Percentiles rank a stretch among this genome's conserved stretches.
Conservation (phyloP, 2,113 vertebrate genomes). For the Cacatua alba region DNA sequence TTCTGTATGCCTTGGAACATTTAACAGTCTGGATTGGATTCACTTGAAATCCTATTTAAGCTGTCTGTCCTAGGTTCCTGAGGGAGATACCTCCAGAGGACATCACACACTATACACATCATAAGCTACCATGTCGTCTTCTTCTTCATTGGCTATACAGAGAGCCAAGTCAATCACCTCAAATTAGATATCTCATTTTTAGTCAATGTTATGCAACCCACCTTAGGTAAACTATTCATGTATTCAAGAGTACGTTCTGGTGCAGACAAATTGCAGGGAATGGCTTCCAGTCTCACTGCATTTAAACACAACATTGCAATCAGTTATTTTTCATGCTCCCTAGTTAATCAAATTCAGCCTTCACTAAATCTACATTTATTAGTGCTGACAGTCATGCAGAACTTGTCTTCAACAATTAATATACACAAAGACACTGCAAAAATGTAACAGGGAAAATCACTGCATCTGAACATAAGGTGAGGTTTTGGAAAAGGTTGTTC, state of each 20-base stretch:
- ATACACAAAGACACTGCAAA: slow-evolving; percentile 1
- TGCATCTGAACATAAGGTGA: background rate
- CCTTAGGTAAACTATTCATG: slow-evolving; percentile 11
- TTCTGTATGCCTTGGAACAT: background rate
- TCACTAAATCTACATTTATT: slow-evolving; percentile 13
- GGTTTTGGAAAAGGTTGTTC: slow-evolving; percentile 20
- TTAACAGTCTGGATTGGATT: background rate
- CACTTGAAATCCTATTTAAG: background rate
- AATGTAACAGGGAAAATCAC: background rate
- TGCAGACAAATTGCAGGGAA: slow-evolving; percentile 30
- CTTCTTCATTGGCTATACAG: background rate
- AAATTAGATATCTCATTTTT: background rate
- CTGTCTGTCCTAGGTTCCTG: background rate
- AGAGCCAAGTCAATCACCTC: background rate
- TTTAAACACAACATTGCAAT: slow-evolving; percentile 48
- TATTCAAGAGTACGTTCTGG: background rate
- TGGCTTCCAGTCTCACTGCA: slow-evolving; percentile 20
- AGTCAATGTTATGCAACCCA: background rate
- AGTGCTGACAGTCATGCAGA: slow-evolving; percentile 28
- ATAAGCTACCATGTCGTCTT: background rate
- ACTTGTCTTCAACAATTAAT: slow-evolving; percentile 11
- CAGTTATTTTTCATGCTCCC: slow-evolving; percentile 38
- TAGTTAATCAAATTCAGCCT: background rate
- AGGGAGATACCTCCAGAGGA: background rate
- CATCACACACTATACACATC: background rate